Evolutionary conservation across 2,113 vertebrate species (phyloP), one percentile per base, ranked within the genome.

Genomic region (Falco punctatus): DNA sequence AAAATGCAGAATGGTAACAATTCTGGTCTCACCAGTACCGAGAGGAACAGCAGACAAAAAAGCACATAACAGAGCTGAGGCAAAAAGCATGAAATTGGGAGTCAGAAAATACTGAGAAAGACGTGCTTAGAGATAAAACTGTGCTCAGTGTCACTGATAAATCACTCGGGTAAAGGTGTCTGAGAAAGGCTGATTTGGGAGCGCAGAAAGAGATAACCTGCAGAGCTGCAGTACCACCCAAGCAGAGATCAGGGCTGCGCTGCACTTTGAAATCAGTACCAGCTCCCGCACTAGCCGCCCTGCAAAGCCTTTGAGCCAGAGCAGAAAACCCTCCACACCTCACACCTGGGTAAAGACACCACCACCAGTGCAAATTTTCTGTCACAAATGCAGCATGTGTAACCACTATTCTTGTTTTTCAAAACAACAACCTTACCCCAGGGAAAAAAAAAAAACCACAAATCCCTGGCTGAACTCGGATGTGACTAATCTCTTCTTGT

Each of bases 211-310:
- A 74, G 61, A 71, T 48, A 70, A 91, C n/a, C 30, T 70, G 44
- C 33, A 28, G 61, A 90, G 28, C 27, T 82, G 28, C 65, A 28
- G 69, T 7, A 8, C 59, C 64, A 66, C 58, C 69, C 67, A 49
- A 18, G 42, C 28, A 72, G 28, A 27, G 26, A 13, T 19, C 44
- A 16, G 40, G 54, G 13, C 21, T 64, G n/a, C 20, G 4, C 35
- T 35, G 19, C 11, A 2, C 1, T 58, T 24, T 15, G 32, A 71
- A 65, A 52, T 27, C 11, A 11, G 35, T 24, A 9, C 7, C 1
- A 0, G 12, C 5, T 83, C 38, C 64, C 1, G 2, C 2, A 1
- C 7, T 6, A 33, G 17, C 13, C 33, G 11, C 24, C 49, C 35
- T 11, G 10, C 23, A 51, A 18, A 71, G 7, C 30, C 26, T 52